phyloP scores from a whole-genome alignment of 2,888 invertebrate genomes.

The Stegana nigrithorax region DNA sequence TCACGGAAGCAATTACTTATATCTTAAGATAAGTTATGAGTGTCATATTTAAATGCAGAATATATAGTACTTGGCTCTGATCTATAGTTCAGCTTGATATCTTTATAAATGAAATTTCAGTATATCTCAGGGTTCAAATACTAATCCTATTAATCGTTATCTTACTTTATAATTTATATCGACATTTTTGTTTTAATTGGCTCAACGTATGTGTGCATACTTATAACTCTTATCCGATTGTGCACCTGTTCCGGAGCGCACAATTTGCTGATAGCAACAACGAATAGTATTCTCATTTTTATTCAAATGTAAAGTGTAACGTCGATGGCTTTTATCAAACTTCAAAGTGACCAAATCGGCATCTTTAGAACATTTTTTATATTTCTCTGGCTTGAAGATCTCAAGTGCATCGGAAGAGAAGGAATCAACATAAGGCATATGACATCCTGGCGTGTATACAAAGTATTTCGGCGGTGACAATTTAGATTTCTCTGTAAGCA shows the following conservation, averaged over 20 bases:
- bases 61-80: too few species aligned
- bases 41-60: too few species aligned
- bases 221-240: too few species aligned
- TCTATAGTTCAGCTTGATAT: too few species aligned
- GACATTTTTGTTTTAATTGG: constrained; percentile 36
- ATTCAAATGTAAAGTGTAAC: constrained; percentile 50
- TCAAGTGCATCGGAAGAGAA: constrained; percentile 70
- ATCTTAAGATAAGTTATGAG: too few species aligned
- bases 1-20: too few species aligned
- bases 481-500: too few species aligned
- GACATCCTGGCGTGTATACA: constrained; percentile 72
- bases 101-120: too few species aligned
- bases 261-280: constrained; percentile 63
- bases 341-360: constrained; percentile 50
- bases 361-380: constrained; percentile 70
- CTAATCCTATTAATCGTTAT: too few species aligned
- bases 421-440: constrained; percentile 73
- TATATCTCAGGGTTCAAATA: too few species aligned
- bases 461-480: too few species aligned
- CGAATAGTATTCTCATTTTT: constrained; percentile 35
- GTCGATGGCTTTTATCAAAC: constrained; percentile 41
- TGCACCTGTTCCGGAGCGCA: constrained; percentile 53
- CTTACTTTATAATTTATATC: constrained; percentile 56
- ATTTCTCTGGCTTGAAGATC: constrained; percentile 70
- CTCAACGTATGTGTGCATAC: too few species aligned